Evolutionary conservation across 2,113 vertebrate species (phyloP), one percentile per base, ranked within the genome.

Genomic region (Pangasianodon hypophthalmus): DNA sequence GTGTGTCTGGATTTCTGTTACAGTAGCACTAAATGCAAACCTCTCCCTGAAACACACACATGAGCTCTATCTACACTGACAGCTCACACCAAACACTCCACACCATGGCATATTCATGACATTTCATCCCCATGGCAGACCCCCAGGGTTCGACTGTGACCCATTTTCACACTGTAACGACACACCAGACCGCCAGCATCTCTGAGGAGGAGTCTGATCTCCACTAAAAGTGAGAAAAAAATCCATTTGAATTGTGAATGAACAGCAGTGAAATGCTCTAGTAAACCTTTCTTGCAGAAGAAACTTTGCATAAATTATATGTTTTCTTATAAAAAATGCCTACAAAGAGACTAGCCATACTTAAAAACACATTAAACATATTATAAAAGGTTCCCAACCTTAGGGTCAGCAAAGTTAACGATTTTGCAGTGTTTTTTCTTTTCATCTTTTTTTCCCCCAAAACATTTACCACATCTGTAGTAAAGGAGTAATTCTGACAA

Each of bases 41-140:
- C 67, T 60, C 24, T 50, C 8, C 64, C 21, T 58, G 46, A 41
- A 77, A 87, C 54, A 48, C 26, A 16, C n/a, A 4, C 54, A 46
- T 84, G 85, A 80, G 89, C 91, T 90, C 29, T 9, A 94, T 92
- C 92, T 69, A 91, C 92, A 5, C 41, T 81, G 91, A 92, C 92
- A 10, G 87, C 89, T 87, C 90, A 92, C 93, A 90, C 92, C 92
- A 93, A 94, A 95, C 93, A 94, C 91, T 88, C 6, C 69, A 18
- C 86, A 60, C 26, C 44, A 52, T 67, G 77, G 58, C 52, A 87
- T 86, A 90, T 90, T 87, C 84, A 87, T 84, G 67, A 46, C 44
- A 54, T 50, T 50, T 60, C 50, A 56, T 11, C 69, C 44, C 41
- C 9, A 86, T 54, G 50, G 19, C 50, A 50, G 77, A 52, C 19